Percentiles rank a stretch among this genome's conserved stretches.
Evolutionary conservation across 2,797 vertebrate genomes (phyloP).

Genomic region (Taenioides sp.): DNA sequence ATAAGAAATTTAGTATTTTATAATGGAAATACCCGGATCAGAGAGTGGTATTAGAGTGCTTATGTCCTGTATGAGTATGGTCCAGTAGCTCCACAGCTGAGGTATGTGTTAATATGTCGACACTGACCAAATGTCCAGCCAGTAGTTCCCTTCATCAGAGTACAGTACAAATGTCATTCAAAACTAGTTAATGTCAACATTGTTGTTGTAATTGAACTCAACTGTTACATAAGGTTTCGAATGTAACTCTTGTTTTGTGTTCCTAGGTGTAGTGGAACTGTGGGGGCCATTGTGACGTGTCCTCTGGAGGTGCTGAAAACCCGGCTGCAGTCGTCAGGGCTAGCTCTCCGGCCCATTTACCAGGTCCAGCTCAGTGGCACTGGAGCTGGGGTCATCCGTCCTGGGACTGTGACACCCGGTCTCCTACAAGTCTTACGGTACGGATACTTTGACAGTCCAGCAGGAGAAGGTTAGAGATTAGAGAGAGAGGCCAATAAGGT

Average conservation of each 20-base stretch:
- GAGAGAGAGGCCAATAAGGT: not conserved
- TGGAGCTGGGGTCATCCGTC: constrained; percentile 88
- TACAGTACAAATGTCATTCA: not conserved
- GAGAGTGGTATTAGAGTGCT: no score
- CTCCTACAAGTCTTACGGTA: constrained; percentile 91
- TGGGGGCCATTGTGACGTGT: constrained; percentile 94
- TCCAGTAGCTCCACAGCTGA: no score
- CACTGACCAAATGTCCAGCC: no score
- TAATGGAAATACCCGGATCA: not conserved
- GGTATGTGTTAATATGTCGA: no score
- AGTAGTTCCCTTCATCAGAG: no score
- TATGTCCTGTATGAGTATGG: no score
- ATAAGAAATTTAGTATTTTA: not conserved
- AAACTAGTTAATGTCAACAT: not conserved
- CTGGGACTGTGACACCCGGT: constrained; percentile 84
- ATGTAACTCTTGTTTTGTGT: constrained; percentile 11
- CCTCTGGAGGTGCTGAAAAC: constrained; percentile 97
- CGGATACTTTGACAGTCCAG: constrained; percentile 53
- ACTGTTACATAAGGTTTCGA: not conserved
- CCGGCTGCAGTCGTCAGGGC: constrained; percentile 89
- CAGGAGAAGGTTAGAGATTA: not conserved
- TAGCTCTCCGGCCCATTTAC: constrained; percentile 85
- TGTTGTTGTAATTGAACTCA: not conserved
- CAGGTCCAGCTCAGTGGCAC: constrained; percentile 92
- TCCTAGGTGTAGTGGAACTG: constrained; percentile 92